Conservation (phyloP, 2,888 invertebrate genomes). For the Sycophila texana region DNA sequence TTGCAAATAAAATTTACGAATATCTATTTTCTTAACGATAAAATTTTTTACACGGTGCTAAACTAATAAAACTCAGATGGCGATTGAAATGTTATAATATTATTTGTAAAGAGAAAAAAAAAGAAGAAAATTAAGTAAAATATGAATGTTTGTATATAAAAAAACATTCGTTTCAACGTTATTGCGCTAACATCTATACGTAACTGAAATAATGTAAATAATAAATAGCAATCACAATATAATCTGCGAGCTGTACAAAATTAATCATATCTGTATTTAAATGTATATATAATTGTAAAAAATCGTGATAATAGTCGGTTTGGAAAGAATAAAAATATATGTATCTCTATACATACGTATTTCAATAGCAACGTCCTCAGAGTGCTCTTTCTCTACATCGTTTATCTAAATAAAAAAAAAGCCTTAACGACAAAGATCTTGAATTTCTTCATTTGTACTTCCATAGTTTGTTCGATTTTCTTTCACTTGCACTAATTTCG, state of each 20-base stretch:
- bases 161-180: conserved; percentile 32
- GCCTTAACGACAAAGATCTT: not conserved
- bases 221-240: conserved; percentile 36
- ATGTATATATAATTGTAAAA: conserved; percentile 53
- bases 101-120: conserved; percentile 39
- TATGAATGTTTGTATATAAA: conserved; percentile 47
- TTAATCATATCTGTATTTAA: conserved; percentile 40
- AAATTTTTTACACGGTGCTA: conserved; percentile 53
- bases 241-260: conserved; percentile 47
- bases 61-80: conserved; percentile 47
- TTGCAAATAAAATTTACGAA: conserved; percentile 35
- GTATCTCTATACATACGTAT: conserved; percentile 22
- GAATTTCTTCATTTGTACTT: conserved; percentile 10
- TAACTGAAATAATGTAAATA: conserved; percentile 40
- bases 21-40: conserved; percentile 51
- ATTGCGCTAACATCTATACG: conserved; percentile 35
- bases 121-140: conserved; percentile 25
- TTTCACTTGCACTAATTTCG: not conserved
- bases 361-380: not conserved
- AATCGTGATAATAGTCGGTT: conserved; percentile 41
- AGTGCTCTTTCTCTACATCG: conserved; percentile 16
- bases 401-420: not conserved
- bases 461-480: conserved; percentile 20
- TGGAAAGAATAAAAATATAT: conserved; percentile 46
- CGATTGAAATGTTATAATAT: conserved; percentile 38